These are phyloP conservation scores for Procavia capensis DNA, from an alignment of 2,113 vertebrate genomes.

Conservation along the genomic window DNA sequence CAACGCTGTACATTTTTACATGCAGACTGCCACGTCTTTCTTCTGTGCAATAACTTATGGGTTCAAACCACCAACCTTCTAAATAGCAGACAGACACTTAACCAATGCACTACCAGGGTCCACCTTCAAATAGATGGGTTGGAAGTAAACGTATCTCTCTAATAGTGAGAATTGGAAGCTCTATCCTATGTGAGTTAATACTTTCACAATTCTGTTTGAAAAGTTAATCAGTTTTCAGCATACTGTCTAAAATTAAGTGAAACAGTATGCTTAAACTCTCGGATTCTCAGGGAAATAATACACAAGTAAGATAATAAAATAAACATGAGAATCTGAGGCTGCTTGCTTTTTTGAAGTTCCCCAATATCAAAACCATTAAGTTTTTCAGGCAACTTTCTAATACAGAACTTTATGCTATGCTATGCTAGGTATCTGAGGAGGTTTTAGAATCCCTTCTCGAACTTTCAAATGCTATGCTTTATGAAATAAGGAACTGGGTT, in stretches of 20 bases:
- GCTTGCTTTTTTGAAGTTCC: slow-evolving; percentile 4
- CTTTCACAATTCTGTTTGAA: background rate
- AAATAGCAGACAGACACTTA: background rate
- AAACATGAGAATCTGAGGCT: background rate
- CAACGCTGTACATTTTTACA: background rate
- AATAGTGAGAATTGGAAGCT: background rate
- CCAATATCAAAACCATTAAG: background rate
- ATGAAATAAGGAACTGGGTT: background rate
- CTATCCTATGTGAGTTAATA: background rate
- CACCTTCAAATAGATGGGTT: background rate
- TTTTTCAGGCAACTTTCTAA: background rate
- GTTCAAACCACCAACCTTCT: background rate
- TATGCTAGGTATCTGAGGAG: slow-evolving; percentile 8
- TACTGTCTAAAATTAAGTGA: background rate
- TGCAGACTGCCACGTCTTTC: background rate
- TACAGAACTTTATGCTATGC: background rate
- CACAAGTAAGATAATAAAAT: background rate
- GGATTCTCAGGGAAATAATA: background rate
- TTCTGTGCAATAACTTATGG: background rate
- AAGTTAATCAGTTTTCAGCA: background rate
- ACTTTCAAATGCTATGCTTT: slow-evolving; percentile 24
- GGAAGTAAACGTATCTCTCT: background rate
- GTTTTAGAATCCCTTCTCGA: slow-evolving; percentile 28
- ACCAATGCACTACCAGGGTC: background rate
- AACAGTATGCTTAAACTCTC: background rate